Conservation (phyloP, 1,140 invertebrate genomes). For the Eupeodes corollae region DNA sequence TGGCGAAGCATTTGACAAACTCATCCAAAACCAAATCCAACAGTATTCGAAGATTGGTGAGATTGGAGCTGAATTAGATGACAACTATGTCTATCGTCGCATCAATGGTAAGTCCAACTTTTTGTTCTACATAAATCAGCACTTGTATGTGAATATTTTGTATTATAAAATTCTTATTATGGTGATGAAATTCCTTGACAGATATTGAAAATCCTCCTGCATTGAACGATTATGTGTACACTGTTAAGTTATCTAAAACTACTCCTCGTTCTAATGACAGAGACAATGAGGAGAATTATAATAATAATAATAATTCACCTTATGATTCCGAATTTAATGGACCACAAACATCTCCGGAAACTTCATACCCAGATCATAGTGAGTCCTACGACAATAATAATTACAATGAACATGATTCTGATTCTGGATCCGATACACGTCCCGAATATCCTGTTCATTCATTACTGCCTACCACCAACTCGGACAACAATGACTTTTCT, state of each 20-base stretch:
- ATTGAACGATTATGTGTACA: background rate
- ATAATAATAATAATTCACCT: too few relatives aligned
- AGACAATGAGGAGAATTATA: too few relatives aligned
- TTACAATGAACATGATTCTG: background rate
- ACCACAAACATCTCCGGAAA: too few relatives aligned
- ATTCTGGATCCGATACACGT: too few relatives aligned
- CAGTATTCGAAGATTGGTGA: slow-evolving; percentile 9
- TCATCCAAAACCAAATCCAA: slow-evolving; percentile 13
- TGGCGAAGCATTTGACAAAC: slow-evolving; percentile 12
- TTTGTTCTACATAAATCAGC: background rate
- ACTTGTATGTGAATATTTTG: background rate
- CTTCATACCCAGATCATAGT: too few relatives aligned
- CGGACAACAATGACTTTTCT: background rate
- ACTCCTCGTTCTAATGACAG: background rate
- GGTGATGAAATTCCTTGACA: background rate
- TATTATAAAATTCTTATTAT: background rate
- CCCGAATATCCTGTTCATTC: too few relatives aligned
- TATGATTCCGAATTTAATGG: too few relatives aligned
- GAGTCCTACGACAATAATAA: background rate
- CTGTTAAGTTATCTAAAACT: background rate
- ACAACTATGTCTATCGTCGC: slow-evolving; percentile 12
- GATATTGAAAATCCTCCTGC: background rate
- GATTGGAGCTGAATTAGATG: slow-evolving; percentile 15
- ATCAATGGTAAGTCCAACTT: slow-evolving; percentile 17
- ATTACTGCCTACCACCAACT: background rate